Evolutionary conservation across 1,140 invertebrate species (phyloP), one percentile per base, ranked within the genome.

Genomic region (Macrosteles quadrilineatus): DNA sequence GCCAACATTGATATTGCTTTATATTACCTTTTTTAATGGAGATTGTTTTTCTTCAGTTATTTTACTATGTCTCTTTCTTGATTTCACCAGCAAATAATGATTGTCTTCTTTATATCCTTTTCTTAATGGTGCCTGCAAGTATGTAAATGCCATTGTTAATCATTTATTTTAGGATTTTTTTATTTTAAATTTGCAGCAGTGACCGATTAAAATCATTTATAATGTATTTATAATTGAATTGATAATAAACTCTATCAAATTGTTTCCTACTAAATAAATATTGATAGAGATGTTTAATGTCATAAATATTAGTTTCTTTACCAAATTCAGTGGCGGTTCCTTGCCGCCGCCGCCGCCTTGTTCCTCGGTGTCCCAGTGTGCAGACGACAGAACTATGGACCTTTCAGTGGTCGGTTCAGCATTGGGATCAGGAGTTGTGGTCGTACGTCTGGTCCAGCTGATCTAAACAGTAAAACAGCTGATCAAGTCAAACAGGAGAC

Each of bases 81-180:
- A n/a, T 21, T 50, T 50, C 21, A 50, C n/a, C 3, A 9, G 14
- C 21, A 50, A 50, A 19, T 50, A 50, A 21, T n/a, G 4, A 4
- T 50, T n/a, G 21, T 50, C 47, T 50, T 50, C 47, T 19, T n/a
- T 50, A 19, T 50, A 50, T 11, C 47, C 47, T n/a, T 50, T 50
- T n/a, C 21, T 17, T 21, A 50, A n/a, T 17, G 47, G 47, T 3
- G 47, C 47, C 47, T 50, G 21, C n/a, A 21, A 50, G 21, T 19
- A 17, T 40, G 36, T 40, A 40, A 40, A 6, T 40, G 17, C 17
- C 17, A 9, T 9, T 9, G 6, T 9, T 40, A 40, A 40, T 9
- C 6, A 40, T 17, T 40, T 40, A 9, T 40, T 40, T 40, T 40
- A 40, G 6, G 17, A 40, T 17, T 40, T 40, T 40, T 40, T 9